Evolutionary conservation across 2,113 vertebrate genomes (phyloP), one percentile per base, ranked within the genome.

Genomic region (Semnornis frantzii): DNA sequence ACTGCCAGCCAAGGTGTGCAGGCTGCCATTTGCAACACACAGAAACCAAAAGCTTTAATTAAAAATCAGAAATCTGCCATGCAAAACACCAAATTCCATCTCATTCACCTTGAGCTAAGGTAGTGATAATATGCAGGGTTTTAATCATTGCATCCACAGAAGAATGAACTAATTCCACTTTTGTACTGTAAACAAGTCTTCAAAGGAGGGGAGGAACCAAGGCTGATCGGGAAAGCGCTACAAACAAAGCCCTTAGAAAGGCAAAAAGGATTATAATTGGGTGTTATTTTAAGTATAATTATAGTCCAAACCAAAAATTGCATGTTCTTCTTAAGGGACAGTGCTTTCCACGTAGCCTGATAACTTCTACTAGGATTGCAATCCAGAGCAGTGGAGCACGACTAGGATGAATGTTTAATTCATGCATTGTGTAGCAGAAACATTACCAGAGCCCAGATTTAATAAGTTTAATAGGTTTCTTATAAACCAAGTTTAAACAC

Each of bases 1-100:
- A 87, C 19, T 0, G 0, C 20, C 39, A 87, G 64, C 59, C 59
- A 84, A 77, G 10, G 59, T 0, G 0, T 23, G 31, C 15, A 89
- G 54, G 34, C 54, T 91, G 57, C 50, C 33, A 57, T 63, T 73
- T 70, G 13, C 34, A 44, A 24, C 25, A 28, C 65, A 71, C 33
- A 60, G 54, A 72, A 83, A 14, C 83, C 39, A 42, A 71, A 55
- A 7, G 16, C 52, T 73, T 77, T 39, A 90, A 84, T 86, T 91
- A 80, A 93, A 93, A 92, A 66, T 16, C 70, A 82, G 63, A 71
- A 82, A 54, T 48, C 58, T 5, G 0, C 15, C 48, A 59, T 62
- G 17, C 52, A 77, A 84, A 90, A 44, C 28, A 86, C 42, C 12
- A 66, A 76, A 57, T 90, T 86, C 24, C 33, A 66, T 76, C 86